Conservation (phyloP, 2,888 invertebrate genomes). For the Augochlorella aurata region DNA sequence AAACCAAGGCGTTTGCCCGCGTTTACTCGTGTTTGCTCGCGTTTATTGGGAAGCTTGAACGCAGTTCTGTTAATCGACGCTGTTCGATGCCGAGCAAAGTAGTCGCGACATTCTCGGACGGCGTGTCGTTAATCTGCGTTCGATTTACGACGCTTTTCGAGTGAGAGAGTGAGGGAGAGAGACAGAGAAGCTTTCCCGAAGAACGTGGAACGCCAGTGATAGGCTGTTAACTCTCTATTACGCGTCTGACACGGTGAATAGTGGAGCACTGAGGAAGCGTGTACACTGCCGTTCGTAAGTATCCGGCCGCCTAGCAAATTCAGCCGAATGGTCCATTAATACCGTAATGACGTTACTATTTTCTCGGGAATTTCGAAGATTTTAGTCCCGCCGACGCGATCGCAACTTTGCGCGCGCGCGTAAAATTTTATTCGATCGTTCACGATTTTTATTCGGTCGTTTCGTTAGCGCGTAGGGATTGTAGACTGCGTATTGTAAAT, state of each 20-base stretch:
- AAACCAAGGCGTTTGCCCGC: neutral
- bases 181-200: neutral
- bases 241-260: constrained; percentile 9
- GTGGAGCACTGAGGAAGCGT: neutral
- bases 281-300: neutral
- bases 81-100: neutral
- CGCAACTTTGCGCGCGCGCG: no score
- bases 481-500: no score
- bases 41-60: neutral
- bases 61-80: constrained; percentile 2
- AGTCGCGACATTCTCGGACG: neutral
- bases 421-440: no score
- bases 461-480: no score
- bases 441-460: no score
- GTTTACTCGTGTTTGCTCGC: neutral
- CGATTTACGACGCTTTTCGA: constrained; percentile 5
- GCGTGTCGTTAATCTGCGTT: neutral
- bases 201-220: neutral
- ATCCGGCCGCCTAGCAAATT: neutral
- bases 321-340: neutral
- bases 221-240: constrained; percentile 5
- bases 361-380: neutral
- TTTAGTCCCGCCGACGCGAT: neutral
- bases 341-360: neutral
- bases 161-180: no score